Evolutionary conservation across 1,140 invertebrate genomes (phyloP), one percentile per base, ranked within the genome.

Genomic region (Pseudomyrmex dendroicus): DNA sequence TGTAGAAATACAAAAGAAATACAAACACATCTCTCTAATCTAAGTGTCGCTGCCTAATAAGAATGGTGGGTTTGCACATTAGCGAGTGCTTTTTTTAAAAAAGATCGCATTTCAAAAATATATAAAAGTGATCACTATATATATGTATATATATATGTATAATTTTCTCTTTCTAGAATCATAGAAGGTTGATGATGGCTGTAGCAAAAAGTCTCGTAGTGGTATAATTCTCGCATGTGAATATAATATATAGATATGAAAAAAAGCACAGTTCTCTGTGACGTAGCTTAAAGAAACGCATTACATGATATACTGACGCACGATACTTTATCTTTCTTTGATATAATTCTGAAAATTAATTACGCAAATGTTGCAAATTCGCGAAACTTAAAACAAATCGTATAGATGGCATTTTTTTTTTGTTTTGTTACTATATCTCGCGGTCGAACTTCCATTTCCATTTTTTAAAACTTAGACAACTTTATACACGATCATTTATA

Each of bases 401-500:
- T 35, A 84, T 91, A 94, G 93, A 94, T 94, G 92, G 93, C 93
- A 94, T 35, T 35, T 35, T 35, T 35, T 25, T 25, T 25, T 25
- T 25, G 25, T 25, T 5, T 35, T 35, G 35, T 5, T 35, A 35
- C 7, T 35, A 35, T 94, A 91, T 89, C 86, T 93, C 90, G 91
- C 89, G 88, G 73, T 91, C 88, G 67, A 89, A 87, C 86, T 80
- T 89, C 88, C 89, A 84, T 91, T 86, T 91, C 82, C 35, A 35
- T 86, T 90, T 86, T 90, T 92, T 87, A 92, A 93, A 94, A 94
- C 92, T 92, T 93, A 92, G 89, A 93, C 94, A 94, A 92, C 93
- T 94, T 94, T 94, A 94, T 94, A 94, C 93, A 94, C 89, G 92
- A 91, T 92, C 91, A 92, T 94, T 93, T 90, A 92, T 94, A 94